Base-by-base conservation (phyloP, 2,113 vertebrate genomes). In the Psittacara wagleri region DNA sequence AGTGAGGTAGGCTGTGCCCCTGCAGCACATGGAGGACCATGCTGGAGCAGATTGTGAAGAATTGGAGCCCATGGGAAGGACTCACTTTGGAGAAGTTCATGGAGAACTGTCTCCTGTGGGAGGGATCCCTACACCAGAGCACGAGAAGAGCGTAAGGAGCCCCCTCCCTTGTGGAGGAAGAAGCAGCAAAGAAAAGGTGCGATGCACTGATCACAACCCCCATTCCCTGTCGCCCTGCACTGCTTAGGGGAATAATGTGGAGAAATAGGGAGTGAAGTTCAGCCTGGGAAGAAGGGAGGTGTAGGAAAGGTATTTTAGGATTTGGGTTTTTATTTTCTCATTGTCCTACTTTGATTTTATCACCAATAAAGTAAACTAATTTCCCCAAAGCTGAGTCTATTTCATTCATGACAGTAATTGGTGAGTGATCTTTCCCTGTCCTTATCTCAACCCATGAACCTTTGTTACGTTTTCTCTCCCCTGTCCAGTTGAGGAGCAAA, bases 171-270 rank as follows among this genome's bases (percentile, higher is more conserved):
- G 7, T 20, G 9, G 16, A 12, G 7, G 7, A 86, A 25, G 9
- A 10, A 35, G 2, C 28, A 4, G 10, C 28, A 68, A 33, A 44
- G 17, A 51, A 12, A 39, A 7, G 0, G 0, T 39, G 4, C 44
- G 46, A 20, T 28, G 12, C 68, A 35, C 8, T 19, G 14, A 41
- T 10, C 13, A 3, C 14, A 43, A 11, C 29, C 4, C 9, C 5
- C 9, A 48, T 64, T 64, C 49, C 22, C 17, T 9, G 1, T 11
- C 8, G 18, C 19, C 12, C 27, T 77, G 2, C 19, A 2, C 10
- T 23, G 13, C 33, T 91, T 10, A 8, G 8, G 1, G 3, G 18
- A 23, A 61, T 16, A 31, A 78, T 4, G 4, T 14, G 52, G 17
- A 61, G n/a, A 73, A 73, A 33, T 24, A 14, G 27, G 27, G 22